Conservation (phyloP, 2,113 vertebrate species). For the Petrocephalus zakoni region DNA sequence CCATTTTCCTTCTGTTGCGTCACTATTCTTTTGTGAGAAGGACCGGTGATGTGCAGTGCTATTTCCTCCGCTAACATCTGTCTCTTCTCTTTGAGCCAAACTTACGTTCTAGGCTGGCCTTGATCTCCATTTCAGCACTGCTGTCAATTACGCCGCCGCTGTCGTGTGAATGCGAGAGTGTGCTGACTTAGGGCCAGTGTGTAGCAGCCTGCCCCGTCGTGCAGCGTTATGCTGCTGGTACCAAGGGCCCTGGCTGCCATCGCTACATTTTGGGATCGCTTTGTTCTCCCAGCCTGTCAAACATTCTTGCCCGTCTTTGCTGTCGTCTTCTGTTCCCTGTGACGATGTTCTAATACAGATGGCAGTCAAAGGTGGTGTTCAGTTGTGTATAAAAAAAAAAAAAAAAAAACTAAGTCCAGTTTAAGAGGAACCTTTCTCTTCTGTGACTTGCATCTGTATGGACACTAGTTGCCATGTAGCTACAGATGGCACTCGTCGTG, state of each 20-base stretch:
- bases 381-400: too few relatives aligned
- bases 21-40: background rate
- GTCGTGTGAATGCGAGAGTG: background rate
- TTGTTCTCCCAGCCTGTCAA: background rate
- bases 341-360: background rate
- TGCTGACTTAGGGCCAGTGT: background rate
- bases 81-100: background rate
- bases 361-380: background rate
- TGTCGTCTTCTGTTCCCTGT: background rate
- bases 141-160: background rate
- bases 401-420: background rate
- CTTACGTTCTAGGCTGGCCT: constrained; percentile 3
- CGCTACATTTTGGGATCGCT: background rate
- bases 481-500: background rate
- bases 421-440: background rate
- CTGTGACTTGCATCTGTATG: background rate
- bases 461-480: background rate
- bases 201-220: background rate
- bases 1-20: background rate
- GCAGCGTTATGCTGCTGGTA: background rate
- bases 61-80: background rate
- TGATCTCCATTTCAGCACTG: too few relatives aligned
- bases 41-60: too few relatives aligned
- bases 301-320: background rate
- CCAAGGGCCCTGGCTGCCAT: background rate